Conservation (phyloP, 2,888 invertebrate genomes). For the Chydorus sphaericus region DNA sequence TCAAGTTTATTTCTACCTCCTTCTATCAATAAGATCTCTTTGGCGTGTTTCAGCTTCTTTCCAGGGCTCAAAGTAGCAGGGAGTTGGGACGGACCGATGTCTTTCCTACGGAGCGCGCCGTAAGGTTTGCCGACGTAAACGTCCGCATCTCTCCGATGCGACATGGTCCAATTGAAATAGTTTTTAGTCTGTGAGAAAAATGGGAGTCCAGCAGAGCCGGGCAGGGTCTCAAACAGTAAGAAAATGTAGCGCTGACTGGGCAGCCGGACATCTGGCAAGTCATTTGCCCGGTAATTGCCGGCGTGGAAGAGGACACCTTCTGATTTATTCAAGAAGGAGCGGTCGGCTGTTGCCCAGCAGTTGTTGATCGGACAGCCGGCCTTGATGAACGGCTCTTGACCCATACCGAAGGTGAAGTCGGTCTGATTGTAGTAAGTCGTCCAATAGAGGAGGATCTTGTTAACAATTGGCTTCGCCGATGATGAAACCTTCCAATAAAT, state of each 20-base stretch:
- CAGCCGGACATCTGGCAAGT: slow-evolving; percentile 13
- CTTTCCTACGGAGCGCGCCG: not conserved
- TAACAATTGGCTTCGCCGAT: no score
- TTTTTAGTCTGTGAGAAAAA: not conserved
- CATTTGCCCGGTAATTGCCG: slow-evolving; percentile 5
- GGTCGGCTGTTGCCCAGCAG: slow-evolving; percentile 11
- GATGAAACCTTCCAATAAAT: no score
- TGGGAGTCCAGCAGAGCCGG: not conserved
- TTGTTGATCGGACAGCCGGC: slow-evolving; percentile 12
- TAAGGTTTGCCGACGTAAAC: not conserved
- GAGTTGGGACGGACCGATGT: not conserved
- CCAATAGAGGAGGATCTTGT: slow-evolving; percentile 12
- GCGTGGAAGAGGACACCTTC: slow-evolving; percentile 19
- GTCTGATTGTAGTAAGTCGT: slow-evolving; percentile 10
- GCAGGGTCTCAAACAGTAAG: not conserved
- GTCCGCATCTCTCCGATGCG: not conserved
- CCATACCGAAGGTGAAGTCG: not conserved
- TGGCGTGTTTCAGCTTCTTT: not conserved
- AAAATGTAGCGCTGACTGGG: slow-evolving; percentile 3
- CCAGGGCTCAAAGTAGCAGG: not conserved
- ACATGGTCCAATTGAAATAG: slow-evolving; percentile 5
- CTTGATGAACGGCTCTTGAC: not conserved
- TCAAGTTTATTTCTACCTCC: no score
- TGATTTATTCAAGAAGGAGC: not conserved
- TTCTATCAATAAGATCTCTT: no score